Evolutionary conservation across 2,113 vertebrate species (phyloP).

Genomic region (Rhombomys opimus): DNA sequence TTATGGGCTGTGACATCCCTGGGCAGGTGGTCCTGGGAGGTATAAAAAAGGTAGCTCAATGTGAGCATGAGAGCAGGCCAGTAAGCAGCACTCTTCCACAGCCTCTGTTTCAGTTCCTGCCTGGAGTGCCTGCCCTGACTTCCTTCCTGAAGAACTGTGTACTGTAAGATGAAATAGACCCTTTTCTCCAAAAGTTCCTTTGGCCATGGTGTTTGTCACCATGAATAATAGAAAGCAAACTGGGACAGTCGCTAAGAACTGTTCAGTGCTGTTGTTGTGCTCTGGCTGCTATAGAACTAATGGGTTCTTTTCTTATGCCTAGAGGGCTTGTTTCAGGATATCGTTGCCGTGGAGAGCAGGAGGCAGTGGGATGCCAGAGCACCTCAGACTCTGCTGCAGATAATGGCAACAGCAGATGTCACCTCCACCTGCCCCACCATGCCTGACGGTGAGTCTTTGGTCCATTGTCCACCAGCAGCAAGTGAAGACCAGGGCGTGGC

Average conservation of each 20-base stretch:
- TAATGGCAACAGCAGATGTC: constrained; percentile 85
- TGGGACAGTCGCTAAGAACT: not conserved
- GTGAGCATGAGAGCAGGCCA: not conserved
- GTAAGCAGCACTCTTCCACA: not conserved
- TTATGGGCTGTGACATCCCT: not conserved
- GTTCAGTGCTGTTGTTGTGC: not conserved
- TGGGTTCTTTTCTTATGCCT: not conserved
- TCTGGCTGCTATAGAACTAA: not conserved
- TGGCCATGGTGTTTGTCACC: not conserved
- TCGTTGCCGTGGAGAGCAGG: constrained; percentile 69
- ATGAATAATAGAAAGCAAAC: not conserved
- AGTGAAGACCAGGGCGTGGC: not conserved
- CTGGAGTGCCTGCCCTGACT: not conserved
- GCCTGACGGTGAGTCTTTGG: constrained; percentile 67
- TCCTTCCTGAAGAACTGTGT: not conserved
- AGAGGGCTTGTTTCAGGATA: not conserved
- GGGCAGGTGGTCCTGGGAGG: not conserved
- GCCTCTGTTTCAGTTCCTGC: not conserved
- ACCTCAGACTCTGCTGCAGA: constrained; percentile 88
- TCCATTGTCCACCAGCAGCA: not conserved
- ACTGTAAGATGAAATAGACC: not conserved
- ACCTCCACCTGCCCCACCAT: constrained; percentile 76
- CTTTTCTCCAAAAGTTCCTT: not conserved
- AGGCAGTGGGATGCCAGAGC: constrained; percentile 85
- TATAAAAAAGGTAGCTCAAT: no score